Base-by-base conservation (phyloP, 2,888 invertebrate species). In the Noctua comes region DNA sequence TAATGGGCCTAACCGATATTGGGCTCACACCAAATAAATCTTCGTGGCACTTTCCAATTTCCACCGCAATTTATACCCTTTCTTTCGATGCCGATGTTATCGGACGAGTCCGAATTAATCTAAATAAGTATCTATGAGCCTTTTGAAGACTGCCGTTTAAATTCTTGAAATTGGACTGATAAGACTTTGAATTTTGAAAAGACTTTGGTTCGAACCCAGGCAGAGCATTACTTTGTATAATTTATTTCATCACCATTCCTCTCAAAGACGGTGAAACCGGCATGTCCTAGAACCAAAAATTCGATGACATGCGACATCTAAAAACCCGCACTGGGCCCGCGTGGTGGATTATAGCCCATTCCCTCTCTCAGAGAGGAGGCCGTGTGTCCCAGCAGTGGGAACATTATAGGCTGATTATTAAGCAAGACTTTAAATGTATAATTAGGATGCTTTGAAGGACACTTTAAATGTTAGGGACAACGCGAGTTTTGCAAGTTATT, bases 41-140 rank as follows among this genome's bases (percentile, higher is more conserved):
- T 91, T 76, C n/a, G 77, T 48, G 83, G 82, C 84, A 86, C 87
- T 91, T 89, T 87, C 88, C 90, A 88, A 91, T 91, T 91, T 89
- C 84, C 80, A 80, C 66, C 77, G 86, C 86, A 87, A 84, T 89
- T 87, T 91, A 86, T 85, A 85, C 84, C 84, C 82, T 88, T 86
- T 89, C 83, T 86, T 83, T 86, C 83, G 69, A 80, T 80, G 68
- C 24, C 40, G 71, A 80, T 84, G 84, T 77, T 86, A 86, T 88
- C 86, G 66, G 65, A 74, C 65, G 76, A 72, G 31, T 51, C 64
- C 4, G 62, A 70, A 87, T 79, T 79, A 81, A 85, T 86, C 80
- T 80, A 85, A 87, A 88, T 87, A 82, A 72, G 77, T 87, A 86
- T 82, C 68, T 77, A 70, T 73, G 65, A 64, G 57, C 13, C 54